Base-by-base conservation (phyloP, 2,113 vertebrate genomes). In the Entosphenus tridentatus region DNA sequence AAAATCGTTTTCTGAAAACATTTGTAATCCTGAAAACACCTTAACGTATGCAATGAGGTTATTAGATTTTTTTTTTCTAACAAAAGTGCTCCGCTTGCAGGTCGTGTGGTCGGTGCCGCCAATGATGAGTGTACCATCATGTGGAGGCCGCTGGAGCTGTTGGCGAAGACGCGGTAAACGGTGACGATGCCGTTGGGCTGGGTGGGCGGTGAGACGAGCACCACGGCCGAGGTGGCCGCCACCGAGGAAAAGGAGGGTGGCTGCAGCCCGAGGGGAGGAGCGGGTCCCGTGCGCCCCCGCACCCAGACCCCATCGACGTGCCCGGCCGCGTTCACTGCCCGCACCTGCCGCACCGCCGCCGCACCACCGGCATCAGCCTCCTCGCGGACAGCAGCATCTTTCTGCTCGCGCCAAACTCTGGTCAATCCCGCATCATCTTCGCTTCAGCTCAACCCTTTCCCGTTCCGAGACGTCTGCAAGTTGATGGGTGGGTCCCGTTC, bases 161-260 rank as follows among this genome's bases (percentile, higher is more conserved):
- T 81, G 57, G 83, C 81, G 76, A 91, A 86, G 18, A 95, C 74
- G 56, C 83, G 80, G 79, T 89, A 95, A 70, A 93, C 83, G 72
- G 79, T 86, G 74, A 97, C 68, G 10, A 87, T 74, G 8, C 89
- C 89, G 0, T 91, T 89, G 70, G 87, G 83, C 69, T 73, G 83
- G 11, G 70, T 70, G 3, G 88, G 89, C 65, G 81, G 75, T 2
- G 67, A 81, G 75, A 92, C 87, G 72, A 79, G 81, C 77, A 85
- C 82, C 57, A 87, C 77, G 0, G 83, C 87, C 55, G 81, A 81
- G 1, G 87, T 91, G 17, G 87, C 82, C 0, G 81, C 80, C 67
- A 93, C 76, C 0, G 6, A 76, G 12, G 78, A 76, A 68, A 95
- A 81, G 11, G 72, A 58, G 18, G 87, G 89, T 1, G 77, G 75